Percentiles rank a stretch among this genome's conserved stretches.
phyloP scores from a whole-genome alignment of 2,113 vertebrate species.

The Mus musculus region GRCm39 chr8:63439001-63439500 shows the following conservation, averaged over 20 bases:
- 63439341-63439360: neutral
- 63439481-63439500: neutral
- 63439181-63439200: neutral
- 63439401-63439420: neutral
- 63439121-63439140: neutral
- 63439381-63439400: neutral
- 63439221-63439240: neutral
- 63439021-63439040: neutral
- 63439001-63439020: neutral
- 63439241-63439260: neutral
- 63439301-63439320: neutral
- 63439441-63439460: neutral
- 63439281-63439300: neutral
- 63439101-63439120: neutral
- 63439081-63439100: neutral
- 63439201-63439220: neutral
- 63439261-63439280: neutral
- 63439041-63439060: neutral
- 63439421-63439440: neutral
- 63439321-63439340: neutral
- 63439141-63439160: neutral
- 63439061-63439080: neutral
- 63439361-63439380: slow-evolving; percentile 11
- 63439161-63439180: neutral
- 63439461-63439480: neutral